These are phyloP conservation scores for Eilema sororculum DNA, from an alignment of 2,888 invertebrate species.

Conservation along the genomic window DNA sequence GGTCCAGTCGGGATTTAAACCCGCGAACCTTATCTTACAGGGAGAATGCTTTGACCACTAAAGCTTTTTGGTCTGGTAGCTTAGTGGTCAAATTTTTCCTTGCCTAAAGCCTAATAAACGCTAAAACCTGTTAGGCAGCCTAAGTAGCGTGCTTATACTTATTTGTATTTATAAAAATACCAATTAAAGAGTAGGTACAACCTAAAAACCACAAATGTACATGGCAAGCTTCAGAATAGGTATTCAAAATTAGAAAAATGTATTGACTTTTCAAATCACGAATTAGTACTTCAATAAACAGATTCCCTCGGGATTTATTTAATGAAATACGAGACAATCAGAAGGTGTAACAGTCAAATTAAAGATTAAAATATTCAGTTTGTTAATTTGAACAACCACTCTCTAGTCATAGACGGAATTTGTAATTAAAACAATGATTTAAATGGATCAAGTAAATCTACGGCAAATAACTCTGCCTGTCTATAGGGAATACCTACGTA, in stretches of 20 bases:
- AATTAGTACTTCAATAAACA: slow-evolving; percentile 14
- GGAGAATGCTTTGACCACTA: too few relatives aligned
- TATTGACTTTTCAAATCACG: slow-evolving; percentile 17
- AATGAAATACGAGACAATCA: slow-evolving; percentile 33
- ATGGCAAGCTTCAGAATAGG: not conserved
- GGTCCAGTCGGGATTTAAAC: too few relatives aligned
- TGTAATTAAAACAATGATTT: slow-evolving; percentile 58
- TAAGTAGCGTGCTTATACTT: not conserved
- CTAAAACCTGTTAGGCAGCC: too few relatives aligned
- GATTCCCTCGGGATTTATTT: slow-evolving; percentile 20
- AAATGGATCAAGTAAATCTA: slow-evolving; percentile 52
- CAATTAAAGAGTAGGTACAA: not conserved
- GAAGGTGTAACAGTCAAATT: slow-evolving; percentile 42
- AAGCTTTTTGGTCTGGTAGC: too few relatives aligned
- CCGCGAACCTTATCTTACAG: too few relatives aligned
- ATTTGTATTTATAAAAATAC: not conserved
- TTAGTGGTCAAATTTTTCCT: too few relatives aligned
- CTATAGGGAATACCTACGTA: slow-evolving; percentile 37
- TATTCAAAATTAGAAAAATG: slow-evolving; percentile 8
- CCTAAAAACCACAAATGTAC: not conserved
- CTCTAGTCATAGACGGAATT: slow-evolving; percentile 39
- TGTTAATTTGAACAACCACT: slow-evolving; percentile 37
- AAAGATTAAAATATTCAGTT: slow-evolving; percentile 48
- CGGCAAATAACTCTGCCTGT: slow-evolving; percentile 43
- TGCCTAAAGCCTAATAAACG: too few relatives aligned